phyloP scores from a whole-genome alignment of 2,113 vertebrate species.

The Oryzias curvinotus region DNA sequence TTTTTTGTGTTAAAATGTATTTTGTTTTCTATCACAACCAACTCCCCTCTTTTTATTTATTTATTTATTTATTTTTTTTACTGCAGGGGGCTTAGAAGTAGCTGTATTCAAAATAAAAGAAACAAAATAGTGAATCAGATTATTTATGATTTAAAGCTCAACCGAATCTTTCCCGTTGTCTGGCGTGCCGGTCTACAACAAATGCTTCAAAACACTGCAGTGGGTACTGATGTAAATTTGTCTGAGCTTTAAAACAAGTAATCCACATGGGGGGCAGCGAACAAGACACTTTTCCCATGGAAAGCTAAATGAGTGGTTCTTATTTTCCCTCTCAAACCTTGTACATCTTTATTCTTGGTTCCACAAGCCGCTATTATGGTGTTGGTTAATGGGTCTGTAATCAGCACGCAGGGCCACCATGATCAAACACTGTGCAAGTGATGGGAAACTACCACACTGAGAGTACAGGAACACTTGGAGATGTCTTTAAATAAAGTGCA shows the following conservation, averaged over 20 bases:
- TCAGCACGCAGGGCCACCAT: constrained; percentile 60
- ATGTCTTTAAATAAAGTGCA: too few species aligned
- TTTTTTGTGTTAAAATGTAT: too few species aligned
- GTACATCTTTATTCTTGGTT: constrained; percentile 69
- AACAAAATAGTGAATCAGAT: too few species aligned
- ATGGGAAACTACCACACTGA: constrained; percentile 32
- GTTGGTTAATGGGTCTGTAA: constrained; percentile 65
- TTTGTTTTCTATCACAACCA: too few species aligned
- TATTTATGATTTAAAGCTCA: too few species aligned
- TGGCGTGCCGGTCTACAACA: constrained; percentile 10
- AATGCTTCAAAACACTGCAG: background rate
- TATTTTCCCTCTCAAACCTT: constrained; percentile 46
- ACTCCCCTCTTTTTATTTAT: too few species aligned
- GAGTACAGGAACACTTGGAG: background rate
- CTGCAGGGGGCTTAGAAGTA: too few species aligned
- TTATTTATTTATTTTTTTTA: too few species aligned
- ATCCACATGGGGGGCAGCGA: constrained; percentile 9
- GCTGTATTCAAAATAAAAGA: too few species aligned
- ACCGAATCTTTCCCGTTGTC: background rate
- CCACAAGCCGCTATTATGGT: constrained; percentile 63
- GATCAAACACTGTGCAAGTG: constrained; percentile 46
- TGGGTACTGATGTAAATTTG: constrained; percentile 23
- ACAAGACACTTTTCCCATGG: constrained; percentile 47
- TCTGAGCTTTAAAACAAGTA: constrained; percentile 22
- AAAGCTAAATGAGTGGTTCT: constrained; percentile 44